Base-by-base conservation (phyloP, 2,797 vertebrate genomes). In the Micropoecilia bifurca region DNA sequence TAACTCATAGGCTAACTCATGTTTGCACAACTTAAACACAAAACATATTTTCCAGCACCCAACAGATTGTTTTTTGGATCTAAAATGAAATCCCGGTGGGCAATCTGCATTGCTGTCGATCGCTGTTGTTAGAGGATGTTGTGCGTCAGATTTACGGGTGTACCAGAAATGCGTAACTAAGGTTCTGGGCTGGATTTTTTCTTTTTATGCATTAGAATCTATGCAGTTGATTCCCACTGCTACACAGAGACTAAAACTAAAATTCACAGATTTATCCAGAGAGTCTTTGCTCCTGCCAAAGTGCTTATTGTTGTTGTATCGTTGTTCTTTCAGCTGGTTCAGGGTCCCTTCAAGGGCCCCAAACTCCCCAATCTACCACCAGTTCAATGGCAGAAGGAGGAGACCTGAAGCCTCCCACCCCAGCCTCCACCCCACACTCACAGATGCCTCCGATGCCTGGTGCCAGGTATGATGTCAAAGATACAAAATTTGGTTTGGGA, bases 331-430 rank as follows among this genome's bases (percentile, higher is more conserved):
- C 95, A 99, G 99, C 98, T 77, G 99, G 99, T 86, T 99, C 99
- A 79, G 98, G 99, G 88, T 99, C 99, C 50, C 97, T 99, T 91
- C 99, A 99, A 92, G 99, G 99, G 77, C 99, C 99, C 80, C 99
- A 99, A 92, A 99, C 99, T 25, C 99, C 99, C 83, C 98, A 99
- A 94, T 99, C 98, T 83, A 99, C 97, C 91, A 99, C 97, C 94
- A 99, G 99, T 93, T 99, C 99, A 8, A 99, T 99, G 99, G 97
- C 98, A 83, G 98, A 99, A 91, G 97, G 99, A 92, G 98, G 97
- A 92, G 99, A 99, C 92, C 87, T 99, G 89, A 99, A 99, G 92
- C 99, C 98, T 61, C 98, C 99, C 22, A 99, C 98, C 77, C 99
- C 99, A 76, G 98, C 97, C 0, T 99, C 98, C 46, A 99, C 99